Evolutionary conservation across 2,113 vertebrate species (phyloP), one percentile per base, ranked within the genome.

Genomic region (Passer domesticus): DNA sequence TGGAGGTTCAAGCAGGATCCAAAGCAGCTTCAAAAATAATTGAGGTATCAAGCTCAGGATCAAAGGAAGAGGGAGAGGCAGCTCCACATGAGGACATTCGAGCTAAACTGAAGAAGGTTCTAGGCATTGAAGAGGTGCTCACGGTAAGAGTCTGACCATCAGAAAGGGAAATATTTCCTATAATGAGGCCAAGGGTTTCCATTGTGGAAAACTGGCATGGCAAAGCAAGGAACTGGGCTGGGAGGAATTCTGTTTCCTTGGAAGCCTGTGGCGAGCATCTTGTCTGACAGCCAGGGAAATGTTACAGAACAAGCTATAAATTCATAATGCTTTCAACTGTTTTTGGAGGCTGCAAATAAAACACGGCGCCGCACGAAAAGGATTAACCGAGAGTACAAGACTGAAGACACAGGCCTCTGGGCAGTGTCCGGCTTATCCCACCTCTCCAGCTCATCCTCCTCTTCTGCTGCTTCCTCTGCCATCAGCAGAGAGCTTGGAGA

Each of bases 1-100:
- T 99, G 90, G 98, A 99, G n/a, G 64, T 98, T 59, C 97, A 98
- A 89, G 72, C 97, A 92, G 98, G 98, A 96, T 52, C 98, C 88
- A 97, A 95, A 92, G 98, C 98, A 91, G 97, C 97, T 93, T 97
- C 98, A 62, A 98, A 98, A 93, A 95, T 98, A 74, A 92, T 97
- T 28, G 97, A 97, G 44, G 72, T 93, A 52, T 96, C 97, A 63
- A 97, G 78, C 15, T 55, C 96, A 64, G 94, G 85, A 68, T 56
- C 82, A 37, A 97, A 95, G 56, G 86, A 92, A 39, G 70, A 86
- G 25, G 35, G 79, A 28, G 93, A 97, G 19, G 23, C 76, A 27
- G 35, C 60, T 24, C 93, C 89, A 0, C 93, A 78, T 5, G 58
- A 58, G 24, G 68, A 88, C 14, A 83, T 98, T 39, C 55, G 98